Evolutionary conservation across 2,113 vertebrate genomes (phyloP).

Genomic region (Dolichallabes microphthalmus): DNA sequence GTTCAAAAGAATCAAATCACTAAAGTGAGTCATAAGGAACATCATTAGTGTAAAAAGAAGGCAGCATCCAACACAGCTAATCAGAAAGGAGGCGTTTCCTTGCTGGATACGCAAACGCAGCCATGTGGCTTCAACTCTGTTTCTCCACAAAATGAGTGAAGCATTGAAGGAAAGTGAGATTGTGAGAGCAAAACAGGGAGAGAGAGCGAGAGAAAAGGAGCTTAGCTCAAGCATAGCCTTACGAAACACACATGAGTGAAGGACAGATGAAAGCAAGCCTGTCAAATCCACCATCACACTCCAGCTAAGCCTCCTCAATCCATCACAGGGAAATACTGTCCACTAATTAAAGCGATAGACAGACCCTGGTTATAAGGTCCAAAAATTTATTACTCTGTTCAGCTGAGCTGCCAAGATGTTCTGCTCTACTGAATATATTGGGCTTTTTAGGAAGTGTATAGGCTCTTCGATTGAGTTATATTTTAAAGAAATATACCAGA

Average conservation of each 20-base stretch:
- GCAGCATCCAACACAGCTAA: background rate
- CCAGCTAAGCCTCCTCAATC: conserved; percentile 35
- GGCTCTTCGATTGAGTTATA: background rate
- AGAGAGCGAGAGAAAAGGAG: conserved; percentile 1
- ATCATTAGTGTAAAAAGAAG: conserved; percentile 24
- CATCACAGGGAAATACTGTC: conserved; percentile 35
- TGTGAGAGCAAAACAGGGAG: background rate
- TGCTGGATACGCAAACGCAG: background rate
- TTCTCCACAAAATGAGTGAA: background rate
- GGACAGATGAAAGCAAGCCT: conserved; percentile 37
- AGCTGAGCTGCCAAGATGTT: conserved; percentile 20
- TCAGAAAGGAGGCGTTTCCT: conserved; percentile 19
- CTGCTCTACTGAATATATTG: conserved; percentile 12
- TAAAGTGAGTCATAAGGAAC: conserved; percentile 25
- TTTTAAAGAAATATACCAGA: conserved; percentile 14
- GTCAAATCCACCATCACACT: conserved; percentile 39
- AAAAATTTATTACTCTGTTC: conserved; percentile 31
- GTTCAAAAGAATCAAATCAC: conserved; percentile 15
- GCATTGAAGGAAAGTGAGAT: background rate
- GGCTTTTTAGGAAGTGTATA: conserved; percentile 1
- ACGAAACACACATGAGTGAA: conserved; percentile 29
- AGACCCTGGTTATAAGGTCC: conserved; percentile 10
- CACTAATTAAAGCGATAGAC: conserved; percentile 32
- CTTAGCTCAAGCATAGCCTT: conserved; percentile 14
- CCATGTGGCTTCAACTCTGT: background rate